Evolutionary conservation across 2,888 invertebrate species (phyloP).

Genomic region (Liodrosophila aerea): DNA sequence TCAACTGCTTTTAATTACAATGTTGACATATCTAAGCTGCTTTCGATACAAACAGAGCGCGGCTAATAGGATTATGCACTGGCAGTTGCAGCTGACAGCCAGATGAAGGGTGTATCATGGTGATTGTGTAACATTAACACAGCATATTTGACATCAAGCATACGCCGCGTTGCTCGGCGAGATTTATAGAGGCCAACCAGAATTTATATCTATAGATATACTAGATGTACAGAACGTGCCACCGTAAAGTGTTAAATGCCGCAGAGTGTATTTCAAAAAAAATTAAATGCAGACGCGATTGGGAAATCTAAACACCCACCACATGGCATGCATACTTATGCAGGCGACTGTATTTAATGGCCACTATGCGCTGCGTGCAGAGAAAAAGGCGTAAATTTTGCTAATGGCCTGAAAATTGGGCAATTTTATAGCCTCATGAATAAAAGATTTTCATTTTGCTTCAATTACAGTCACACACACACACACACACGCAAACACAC

Average conservation of each 20-base stretch:
- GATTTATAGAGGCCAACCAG: too few relatives aligned
- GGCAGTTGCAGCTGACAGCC: conserved; percentile 41
- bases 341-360: conserved; percentile 75
- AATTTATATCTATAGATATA: too few relatives aligned
- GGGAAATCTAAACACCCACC: conserved; percentile 64
- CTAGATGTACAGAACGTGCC: too few relatives aligned
- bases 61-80: conserved; percentile 67
- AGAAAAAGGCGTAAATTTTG: conserved; percentile 82
- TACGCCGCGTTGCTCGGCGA: conserved; percentile 36
- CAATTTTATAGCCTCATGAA: conserved; percentile 82
- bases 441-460: conserved; percentile 80
- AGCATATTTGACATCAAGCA: conserved; percentile 44
- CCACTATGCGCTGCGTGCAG: conserved; percentile 71
- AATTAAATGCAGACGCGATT: conserved; percentile 55
- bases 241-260: conserved; percentile 27
- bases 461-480: conserved; percentile 76
- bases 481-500: conserved; percentile 24
- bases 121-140: too few relatives aligned
- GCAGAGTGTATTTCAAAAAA: conserved; percentile 49
- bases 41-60: conserved; percentile 64
- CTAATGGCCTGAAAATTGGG: conserved; percentile 82
- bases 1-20: conserved; percentile 70
- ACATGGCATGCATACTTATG: conserved; percentile 69
- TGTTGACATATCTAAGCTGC: conserved; percentile 74
- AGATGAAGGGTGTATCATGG: background rate